A percentile compares a stretch with the other conserved stretches of the same genome.
These are phyloP conservation scores for Ficedula albicollis DNA, from an alignment of 2,797 vertebrate species.

Conservation along the genomic window DNA sequence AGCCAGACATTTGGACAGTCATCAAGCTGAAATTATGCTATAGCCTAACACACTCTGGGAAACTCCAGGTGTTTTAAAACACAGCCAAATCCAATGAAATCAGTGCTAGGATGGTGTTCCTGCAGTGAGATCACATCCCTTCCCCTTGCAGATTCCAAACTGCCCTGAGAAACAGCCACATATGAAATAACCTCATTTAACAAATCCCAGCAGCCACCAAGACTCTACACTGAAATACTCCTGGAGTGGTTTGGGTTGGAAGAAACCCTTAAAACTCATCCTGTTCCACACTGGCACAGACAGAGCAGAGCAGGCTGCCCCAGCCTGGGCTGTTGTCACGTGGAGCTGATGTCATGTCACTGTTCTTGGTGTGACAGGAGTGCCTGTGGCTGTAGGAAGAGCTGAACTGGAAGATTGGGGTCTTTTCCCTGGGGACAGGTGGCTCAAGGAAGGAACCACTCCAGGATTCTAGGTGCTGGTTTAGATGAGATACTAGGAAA, in stretches of 20 bases:
- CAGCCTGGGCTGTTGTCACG: background rate
- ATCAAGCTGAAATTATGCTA: background rate
- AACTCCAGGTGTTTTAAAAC: background rate
- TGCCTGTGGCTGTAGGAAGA: background rate
- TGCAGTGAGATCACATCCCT: background rate
- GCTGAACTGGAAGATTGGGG: background rate
- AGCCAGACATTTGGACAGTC: background rate
- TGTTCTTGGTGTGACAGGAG: background rate
- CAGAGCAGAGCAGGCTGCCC: background rate
- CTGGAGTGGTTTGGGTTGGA: background rate
- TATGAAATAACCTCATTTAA: rapidly evolving
- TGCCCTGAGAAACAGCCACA: rapidly evolving
- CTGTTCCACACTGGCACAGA: background rate
- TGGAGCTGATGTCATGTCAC: rapidly evolving
- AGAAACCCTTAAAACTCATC: background rate
- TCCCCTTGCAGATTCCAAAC: background rate
- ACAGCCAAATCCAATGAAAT: background rate
- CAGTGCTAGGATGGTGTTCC: background rate
- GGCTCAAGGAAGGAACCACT: background rate
- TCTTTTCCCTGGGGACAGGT: background rate
- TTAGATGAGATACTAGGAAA: no score
- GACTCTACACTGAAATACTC: background rate
- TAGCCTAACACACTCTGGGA: background rate
- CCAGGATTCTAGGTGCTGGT: no score
- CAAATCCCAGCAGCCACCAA: background rate